Evolutionary conservation across 2,888 invertebrate species (phyloP), one percentile per base, ranked within the genome.

Genomic region (Tyria jacobaeae): DNA sequence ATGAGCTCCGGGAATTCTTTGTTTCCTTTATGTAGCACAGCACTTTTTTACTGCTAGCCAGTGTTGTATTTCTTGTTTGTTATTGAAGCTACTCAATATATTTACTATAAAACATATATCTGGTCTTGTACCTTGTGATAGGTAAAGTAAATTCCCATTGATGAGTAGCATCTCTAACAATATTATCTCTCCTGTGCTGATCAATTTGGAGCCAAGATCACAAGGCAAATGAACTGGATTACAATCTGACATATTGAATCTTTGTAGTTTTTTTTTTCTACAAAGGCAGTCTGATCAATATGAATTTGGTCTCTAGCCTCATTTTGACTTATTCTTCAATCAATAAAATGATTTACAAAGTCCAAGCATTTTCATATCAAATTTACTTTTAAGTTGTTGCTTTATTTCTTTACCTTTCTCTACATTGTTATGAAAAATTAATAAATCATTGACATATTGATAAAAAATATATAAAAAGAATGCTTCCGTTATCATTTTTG

Each of bases 41-140:
- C 2, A 41, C 41, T 41, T n/a, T 41, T 15, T 41, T 41, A 41
- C 41, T 9, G 41, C 41, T n/a, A 9, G 17, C 41, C 17, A 17
- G 41, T 41, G 41, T 15, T 41, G 41, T 15, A 9, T 1, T 9
- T 41, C 41, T 41, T 15, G 41, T 41, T 41, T 41, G 7, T 41
- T 41, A 7, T 39, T 70, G 57, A 64, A 77, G 7, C 64, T 68
- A 41, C 80, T 79, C n/a, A 79, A 25, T 48, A 49, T 63, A 35
- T 74, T 73, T 12, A 77, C 72, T 2, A 64, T 55, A 62, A 57
- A 78, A 31, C 64, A 47, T 14, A 80, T 77, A 53, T 77, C 73
- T 51, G 78, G 71, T 53, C 74, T 59, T n/a, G 68, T 73, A 2
- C 59, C 71, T 62, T 67, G 66, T 41, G 69, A 64, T 55, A 74